Evolutionary conservation across 2,113 vertebrate species (phyloP).

Genomic region (Hydrolagus affinis): DNA sequence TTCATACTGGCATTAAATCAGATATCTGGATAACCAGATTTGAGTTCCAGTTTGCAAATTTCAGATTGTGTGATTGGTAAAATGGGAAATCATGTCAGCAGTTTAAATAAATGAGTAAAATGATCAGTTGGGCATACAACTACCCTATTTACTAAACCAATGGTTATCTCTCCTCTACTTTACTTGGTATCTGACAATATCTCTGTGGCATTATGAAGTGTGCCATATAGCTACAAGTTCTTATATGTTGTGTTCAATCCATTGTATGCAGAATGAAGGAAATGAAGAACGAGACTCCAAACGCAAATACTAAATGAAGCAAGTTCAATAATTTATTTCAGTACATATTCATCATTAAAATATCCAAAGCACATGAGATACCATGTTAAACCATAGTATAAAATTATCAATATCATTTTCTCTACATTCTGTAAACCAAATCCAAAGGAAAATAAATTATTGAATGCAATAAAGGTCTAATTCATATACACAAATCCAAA

Average conservation of each 20-base stretch:
- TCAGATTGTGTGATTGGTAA: too few relatives aligned
- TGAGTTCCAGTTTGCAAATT: too few relatives aligned
- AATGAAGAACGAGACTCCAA: background rate
- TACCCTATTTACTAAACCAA: too few relatives aligned
- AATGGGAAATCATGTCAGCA: too few relatives aligned
- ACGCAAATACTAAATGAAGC: background rate
- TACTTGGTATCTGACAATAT: too few relatives aligned
- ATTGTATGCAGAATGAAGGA: background rate
- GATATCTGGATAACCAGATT: too few relatives aligned
- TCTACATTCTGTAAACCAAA: background rate
- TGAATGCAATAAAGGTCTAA: background rate
- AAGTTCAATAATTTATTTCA: slow-evolving; percentile 8
- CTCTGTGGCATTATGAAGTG: too few relatives aligned
- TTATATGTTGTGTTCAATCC: background rate
- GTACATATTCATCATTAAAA: background rate
- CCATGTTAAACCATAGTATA: background rate
- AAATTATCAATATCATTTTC: background rate
- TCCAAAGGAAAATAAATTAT: background rate
- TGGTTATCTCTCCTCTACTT: too few relatives aligned
- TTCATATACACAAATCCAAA: background rate
- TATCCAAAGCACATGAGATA: background rate
- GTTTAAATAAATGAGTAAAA: too few relatives aligned
- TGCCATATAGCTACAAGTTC: too few relatives aligned
- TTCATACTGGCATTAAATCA: too few relatives aligned
- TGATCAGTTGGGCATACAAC: too few relatives aligned